phyloP scores from a whole-genome alignment of 2,797 vertebrate genomes.

The Chrysocyon brachyurus region DNA sequence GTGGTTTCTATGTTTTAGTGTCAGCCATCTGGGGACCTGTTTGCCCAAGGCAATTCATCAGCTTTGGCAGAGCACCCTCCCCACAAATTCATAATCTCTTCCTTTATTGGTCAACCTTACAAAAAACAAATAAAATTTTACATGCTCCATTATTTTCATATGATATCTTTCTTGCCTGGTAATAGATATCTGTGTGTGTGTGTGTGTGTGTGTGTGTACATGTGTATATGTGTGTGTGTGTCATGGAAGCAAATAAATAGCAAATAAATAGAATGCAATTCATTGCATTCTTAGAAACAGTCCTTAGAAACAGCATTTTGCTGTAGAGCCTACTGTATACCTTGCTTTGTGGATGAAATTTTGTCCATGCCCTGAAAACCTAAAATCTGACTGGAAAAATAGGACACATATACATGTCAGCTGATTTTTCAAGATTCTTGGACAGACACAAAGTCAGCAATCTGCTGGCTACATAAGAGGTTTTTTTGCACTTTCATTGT shows the following conservation, averaged over 20 bases:
- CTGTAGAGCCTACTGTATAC: background rate
- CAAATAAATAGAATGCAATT: background rate
- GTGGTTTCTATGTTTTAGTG: conserved; percentile 43
- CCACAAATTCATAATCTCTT: background rate
- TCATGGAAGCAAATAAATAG: background rate
- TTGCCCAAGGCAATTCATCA: conserved; percentile 73
- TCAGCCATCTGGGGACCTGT: conserved; percentile 66
- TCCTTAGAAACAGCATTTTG: conserved; percentile 10
- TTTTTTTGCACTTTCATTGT: background rate
- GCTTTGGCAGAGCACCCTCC: background rate
- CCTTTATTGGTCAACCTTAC: background rate
- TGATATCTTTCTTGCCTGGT: background rate
- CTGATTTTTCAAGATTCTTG: background rate
- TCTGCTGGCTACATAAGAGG: background rate
- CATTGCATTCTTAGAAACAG: background rate
- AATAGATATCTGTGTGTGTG: background rate
- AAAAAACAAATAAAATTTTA: background rate
- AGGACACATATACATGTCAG: background rate
- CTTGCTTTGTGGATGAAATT: background rate
- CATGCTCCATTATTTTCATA: background rate
- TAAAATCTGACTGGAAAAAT: background rate
- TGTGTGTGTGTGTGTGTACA: background rate
- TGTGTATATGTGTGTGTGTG: background rate
- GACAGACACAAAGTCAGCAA: background rate
- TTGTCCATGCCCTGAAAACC: background rate